Evolutionary conservation across 37 sponge, comb jelly and placozoan genomes (phyloP).

Genomic region (Petrosia ficiformis): DNA sequence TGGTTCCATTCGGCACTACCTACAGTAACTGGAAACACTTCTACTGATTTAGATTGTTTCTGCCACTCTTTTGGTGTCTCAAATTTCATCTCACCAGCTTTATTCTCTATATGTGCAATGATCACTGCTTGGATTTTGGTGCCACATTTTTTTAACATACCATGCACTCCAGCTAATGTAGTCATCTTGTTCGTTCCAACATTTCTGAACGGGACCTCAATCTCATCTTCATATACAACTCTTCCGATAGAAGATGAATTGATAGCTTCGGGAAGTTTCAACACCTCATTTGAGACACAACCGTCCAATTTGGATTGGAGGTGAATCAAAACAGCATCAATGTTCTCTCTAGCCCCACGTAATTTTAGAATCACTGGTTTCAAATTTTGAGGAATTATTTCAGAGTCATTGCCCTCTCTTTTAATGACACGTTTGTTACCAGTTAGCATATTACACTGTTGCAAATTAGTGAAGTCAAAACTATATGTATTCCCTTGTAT

Average conservation of each 20-base stretch:
- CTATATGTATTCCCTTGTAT: neutral
- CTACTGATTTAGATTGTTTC: slow-evolving; percentile 11
- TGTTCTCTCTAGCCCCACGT: neutral
- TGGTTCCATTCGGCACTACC: slow-evolving; percentile 44
- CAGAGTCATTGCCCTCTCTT: neutral
- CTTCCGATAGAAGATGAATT: too few species aligned
- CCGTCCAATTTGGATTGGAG: neutral
- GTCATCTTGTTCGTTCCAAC: neutral
- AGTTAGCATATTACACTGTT: neutral
- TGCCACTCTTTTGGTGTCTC: slow-evolving; percentile 49
- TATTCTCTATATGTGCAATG: neutral
- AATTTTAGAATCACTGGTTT: neutral
- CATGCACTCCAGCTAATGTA: neutral
- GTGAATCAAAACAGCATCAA: neutral
- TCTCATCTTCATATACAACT: too few species aligned
- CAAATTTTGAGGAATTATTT: neutral
- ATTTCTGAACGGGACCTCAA: too few species aligned
- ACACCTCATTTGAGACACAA: neutral
- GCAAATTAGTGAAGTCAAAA: neutral
- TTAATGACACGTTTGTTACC: neutral
- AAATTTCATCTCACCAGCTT: neutral
- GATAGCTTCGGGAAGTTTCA: neutral
- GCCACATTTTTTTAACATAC: neutral
- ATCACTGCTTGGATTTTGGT: neutral
- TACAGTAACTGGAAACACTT: slow-evolving; percentile 29